Percentiles rank a stretch among this genome's conserved stretches.
Conservation (phyloP, 2,888 invertebrate genomes). For the Phalangium opilio region DNA sequence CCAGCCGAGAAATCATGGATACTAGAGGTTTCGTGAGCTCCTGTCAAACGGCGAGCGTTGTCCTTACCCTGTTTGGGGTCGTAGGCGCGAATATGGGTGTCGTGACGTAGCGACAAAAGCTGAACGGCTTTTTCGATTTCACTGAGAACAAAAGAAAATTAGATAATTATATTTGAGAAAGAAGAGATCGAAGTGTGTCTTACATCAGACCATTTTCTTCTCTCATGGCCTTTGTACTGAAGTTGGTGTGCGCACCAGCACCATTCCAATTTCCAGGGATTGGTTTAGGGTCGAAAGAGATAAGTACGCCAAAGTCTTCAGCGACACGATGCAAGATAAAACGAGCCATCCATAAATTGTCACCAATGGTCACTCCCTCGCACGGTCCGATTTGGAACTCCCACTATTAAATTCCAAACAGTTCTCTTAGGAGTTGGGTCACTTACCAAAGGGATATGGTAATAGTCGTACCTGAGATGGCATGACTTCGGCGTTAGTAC, state of each 20-base stretch:
- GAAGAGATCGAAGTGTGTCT: not conserved
- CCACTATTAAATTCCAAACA: too few species aligned
- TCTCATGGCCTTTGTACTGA: conserved; percentile 39
- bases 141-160: conserved; percentile 33
- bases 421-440: too few species aligned
- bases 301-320: conserved; percentile 74
- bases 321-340: conserved; percentile 72
- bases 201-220: conserved; percentile 26
- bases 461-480: conserved; percentile 65
- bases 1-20: conserved; percentile 91
- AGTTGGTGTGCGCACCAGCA: conserved; percentile 42
- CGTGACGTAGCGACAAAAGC: conserved; percentile 76
- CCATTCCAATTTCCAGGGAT: conserved; percentile 41
- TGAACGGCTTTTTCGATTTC: conserved; percentile 92
- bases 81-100: conserved; percentile 86
- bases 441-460: too few species aligned
- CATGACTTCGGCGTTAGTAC: conserved; percentile 97
- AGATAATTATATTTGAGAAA: too few species aligned
- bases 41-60: conserved; percentile 88
- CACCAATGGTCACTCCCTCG: conserved; percentile 53
- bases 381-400: conserved; percentile 86
- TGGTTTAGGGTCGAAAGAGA: conserved; percentile 60
- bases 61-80: conserved; percentile 92
- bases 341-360: conserved; percentile 74
- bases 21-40: conserved; percentile 87